Evolutionary conservation across 2,888 invertebrate genomes (phyloP).

Genomic region (Zelleria hepariella): DNA sequence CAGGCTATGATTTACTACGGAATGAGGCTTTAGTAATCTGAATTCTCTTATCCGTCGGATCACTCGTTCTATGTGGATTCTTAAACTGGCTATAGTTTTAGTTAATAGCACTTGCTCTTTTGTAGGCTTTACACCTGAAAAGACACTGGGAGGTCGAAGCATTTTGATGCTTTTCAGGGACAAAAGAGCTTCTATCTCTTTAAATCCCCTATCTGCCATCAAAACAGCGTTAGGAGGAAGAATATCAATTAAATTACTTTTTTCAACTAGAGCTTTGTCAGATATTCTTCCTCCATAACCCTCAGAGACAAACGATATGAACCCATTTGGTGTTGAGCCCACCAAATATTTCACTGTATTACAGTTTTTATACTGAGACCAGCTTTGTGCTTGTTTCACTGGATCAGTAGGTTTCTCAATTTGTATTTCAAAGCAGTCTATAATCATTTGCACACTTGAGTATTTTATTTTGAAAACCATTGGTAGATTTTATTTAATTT

Average conservation of each 20-base stretch:
- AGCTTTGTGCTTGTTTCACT: constrained; percentile 6
- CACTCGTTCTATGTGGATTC: constrained; percentile 10
- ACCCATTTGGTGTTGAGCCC: constrained; percentile 9
- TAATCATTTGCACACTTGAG: constrained; percentile 10
- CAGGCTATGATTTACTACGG: constrained; percentile 4
- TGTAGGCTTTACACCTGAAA: constrained; percentile 7
- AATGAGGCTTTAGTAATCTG: constrained; percentile 7
- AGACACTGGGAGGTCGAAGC: constrained; percentile 11
- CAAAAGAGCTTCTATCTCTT: constrained; percentile 8
- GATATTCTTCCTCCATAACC: constrained; percentile 10
- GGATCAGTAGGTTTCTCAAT: constrained; percentile 6
- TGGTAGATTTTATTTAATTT: constrained; percentile 1
- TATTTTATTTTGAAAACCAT: constrained; percentile 8
- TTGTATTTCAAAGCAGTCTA: constrained; percentile 14
- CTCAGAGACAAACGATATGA: constrained; percentile 9
- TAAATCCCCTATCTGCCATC: constrained; percentile 13
- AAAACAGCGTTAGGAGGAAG: constrained; percentile 7
- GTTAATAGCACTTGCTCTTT: constrained; percentile 9
- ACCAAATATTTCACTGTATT: constrained; percentile 13
- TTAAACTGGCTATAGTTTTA: constrained; percentile 11
- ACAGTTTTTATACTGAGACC: constrained; percentile 9
- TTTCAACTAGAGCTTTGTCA: constrained; percentile 10
- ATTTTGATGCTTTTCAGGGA: constrained; percentile 5
- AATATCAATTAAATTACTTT: constrained; percentile 7
- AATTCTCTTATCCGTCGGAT: constrained; percentile 11